A percentile compares a stretch with the other conserved stretches of the same genome.
phyloP scores from a whole-genome alignment of 2,113 vertebrate genomes.

The Myiopsitta monachus region DNA sequence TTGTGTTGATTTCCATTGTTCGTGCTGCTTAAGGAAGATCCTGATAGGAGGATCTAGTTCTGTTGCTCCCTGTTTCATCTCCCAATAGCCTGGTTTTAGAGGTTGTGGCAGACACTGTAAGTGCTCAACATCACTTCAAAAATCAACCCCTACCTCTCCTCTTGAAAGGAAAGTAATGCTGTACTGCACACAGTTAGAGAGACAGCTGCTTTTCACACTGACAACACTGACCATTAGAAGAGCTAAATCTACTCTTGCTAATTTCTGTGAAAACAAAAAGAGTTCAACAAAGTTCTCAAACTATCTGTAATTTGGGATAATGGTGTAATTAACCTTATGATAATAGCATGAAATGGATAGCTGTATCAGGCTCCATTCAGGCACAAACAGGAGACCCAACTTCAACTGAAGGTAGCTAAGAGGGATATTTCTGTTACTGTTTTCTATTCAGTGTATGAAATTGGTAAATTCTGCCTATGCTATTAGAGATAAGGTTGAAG shows the following conservation, averaged over 20 bases:
- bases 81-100: background rate
- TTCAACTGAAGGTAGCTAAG: background rate
- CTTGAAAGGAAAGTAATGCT: background rate
- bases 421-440: background rate
- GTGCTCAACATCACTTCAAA: background rate
- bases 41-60: background rate
- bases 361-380: background rate
- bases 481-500: background rate
- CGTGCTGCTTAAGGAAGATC: background rate
- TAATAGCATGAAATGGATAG: background rate
- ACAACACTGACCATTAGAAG: background rate
- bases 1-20: background rate
- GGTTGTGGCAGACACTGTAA: background rate
- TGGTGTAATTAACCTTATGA: background rate
- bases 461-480: background rate
- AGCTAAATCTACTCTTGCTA: background rate
- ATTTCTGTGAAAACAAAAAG: background rate
- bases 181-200: rapidly evolving
- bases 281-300: background rate
- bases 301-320: background rate
- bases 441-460: background rate
- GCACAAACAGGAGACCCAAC: background rate
- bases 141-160: background rate
- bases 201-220: background rate
- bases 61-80: background rate